Conservation (phyloP, 2,888 invertebrate species). For the Andricus quercusramuli region DNA sequence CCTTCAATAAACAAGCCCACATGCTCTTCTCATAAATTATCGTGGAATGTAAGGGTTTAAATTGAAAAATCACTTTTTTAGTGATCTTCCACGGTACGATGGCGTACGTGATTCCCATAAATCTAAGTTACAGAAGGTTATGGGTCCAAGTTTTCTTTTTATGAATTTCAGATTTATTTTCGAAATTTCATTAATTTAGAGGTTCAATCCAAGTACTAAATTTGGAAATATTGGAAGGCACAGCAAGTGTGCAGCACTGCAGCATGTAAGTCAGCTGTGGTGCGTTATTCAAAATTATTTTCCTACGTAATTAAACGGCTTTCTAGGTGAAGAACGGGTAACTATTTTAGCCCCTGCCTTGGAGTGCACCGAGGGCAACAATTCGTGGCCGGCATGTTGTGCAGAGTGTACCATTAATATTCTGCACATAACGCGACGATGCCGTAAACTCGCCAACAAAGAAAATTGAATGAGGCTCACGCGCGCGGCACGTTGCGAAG, state of each 20-base stretch:
- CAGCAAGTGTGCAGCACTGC: background rate
- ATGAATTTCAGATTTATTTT: too few relatives aligned
- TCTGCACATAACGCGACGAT: conserved; percentile 64
- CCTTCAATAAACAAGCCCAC: background rate
- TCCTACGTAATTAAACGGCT: conserved; percentile 53
- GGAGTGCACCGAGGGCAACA: conserved; percentile 35
- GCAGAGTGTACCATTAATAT: conserved; percentile 65
- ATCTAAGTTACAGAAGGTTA: too few relatives aligned
- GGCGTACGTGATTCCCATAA: too few relatives aligned
- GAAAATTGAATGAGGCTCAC: conserved; percentile 71
- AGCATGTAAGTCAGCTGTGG: conserved; percentile 12
- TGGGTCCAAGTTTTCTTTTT: too few relatives aligned
- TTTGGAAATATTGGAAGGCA: background rate
- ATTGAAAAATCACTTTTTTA: background rate
- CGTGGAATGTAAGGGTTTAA: background rate
- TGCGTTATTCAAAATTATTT: conserved; percentile 42
- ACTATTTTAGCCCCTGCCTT: conserved; percentile 55
- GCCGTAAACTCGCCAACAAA: conserved; percentile 70
- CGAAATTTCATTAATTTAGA: too few relatives aligned
- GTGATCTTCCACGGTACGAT: too few relatives aligned
- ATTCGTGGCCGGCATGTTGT: conserved; percentile 45
- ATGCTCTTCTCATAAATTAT: background rate
- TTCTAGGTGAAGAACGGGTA: conserved; percentile 45
- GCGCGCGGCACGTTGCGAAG: conserved; percentile 34
- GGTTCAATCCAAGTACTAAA: too few relatives aligned